Base-by-base conservation (phyloP, 2,888 invertebrate species). In the Andrena trimmerana region DNA sequence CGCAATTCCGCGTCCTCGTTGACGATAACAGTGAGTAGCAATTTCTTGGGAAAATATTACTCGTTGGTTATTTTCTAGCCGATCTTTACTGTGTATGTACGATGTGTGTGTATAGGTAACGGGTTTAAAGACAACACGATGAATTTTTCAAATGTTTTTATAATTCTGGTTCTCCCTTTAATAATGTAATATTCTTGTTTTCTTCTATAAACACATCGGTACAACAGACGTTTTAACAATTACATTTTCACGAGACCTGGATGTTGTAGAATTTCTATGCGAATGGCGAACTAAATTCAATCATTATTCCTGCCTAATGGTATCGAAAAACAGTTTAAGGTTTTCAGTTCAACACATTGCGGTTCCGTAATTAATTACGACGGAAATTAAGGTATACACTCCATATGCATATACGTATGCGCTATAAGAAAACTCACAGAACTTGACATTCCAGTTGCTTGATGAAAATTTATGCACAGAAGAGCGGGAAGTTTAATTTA, bases 401-500 rank as follows among this genome's bases (percentile, higher is more conserved):
- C 63, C 36, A n/a, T n/a, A 57, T 29, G 27, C 8, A 54, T 54
- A 36, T 54, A 29, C 36, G 29, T 67, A 27, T 66, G 33, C 59
- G 62, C 36, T 42, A 67, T 36, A 59, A 59, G 57, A 24, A 27
- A 50, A 60, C 31, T 74, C n/a, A 67, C 24, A 50, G 13, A 72
- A 69, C 24, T 73, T 48, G 52, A 60, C 13, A 29, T 65, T 74
- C n/a, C 27, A 65, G 36, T 79, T 69, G 48, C 52, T 50, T 52
- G 10, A 52, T 24, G 36, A 63, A 71, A 70, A 63, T 66, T 24
- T 66, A 8, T 78, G 27, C 29, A 57, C 27, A n/a, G 59, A 67
- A 67, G 54, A 48, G 82, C 82, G 82, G 75, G 71, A 82, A 71
- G 71, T 82, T 81, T 68, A 70, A 82, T 75, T 74, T 68, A 24